Conservation (phyloP, 92 coral and sea anemone genomes). For the Desmophyllum pertusum region DNA sequence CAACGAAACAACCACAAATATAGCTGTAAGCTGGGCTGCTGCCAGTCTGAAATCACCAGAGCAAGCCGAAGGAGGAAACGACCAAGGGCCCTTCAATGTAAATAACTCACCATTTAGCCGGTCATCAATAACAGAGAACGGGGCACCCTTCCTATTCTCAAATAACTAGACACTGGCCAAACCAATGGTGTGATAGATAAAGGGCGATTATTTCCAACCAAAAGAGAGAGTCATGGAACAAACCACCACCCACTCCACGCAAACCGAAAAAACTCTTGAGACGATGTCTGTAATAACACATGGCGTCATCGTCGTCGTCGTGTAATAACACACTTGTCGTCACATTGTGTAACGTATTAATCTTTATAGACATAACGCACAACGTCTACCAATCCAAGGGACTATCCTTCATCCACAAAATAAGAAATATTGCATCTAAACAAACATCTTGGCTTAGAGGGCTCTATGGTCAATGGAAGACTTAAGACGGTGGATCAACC, state of each 20-base stretch:
- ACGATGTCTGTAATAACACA: not conserved
- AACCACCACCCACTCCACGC: slow-evolving; percentile 57
- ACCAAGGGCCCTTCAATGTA: slow-evolving; percentile 22
- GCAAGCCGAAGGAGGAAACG: too few species aligned
- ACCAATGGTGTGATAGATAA: slow-evolving; percentile 30
- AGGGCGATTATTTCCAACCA: slow-evolving; percentile 40
- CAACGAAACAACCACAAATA: not conserved
- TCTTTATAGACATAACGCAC: slow-evolving; percentile 28
- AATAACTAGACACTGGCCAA: not conserved
- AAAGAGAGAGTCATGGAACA: slow-evolving; percentile 23
- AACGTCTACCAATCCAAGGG: slow-evolving; percentile 29
- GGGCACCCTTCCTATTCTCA: slow-evolving; percentile 25
- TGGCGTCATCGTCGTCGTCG: too few species aligned
- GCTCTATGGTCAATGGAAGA: slow-evolving; percentile 43
- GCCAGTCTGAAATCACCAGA: slow-evolving; percentile 7
- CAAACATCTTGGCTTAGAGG: slow-evolving; percentile 35
- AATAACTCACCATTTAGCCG: slow-evolving; percentile 34
- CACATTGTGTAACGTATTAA: slow-evolving; percentile 20
- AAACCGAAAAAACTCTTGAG: slow-evolving; percentile 37
- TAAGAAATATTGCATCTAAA: slow-evolving; percentile 27
- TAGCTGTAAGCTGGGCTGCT: not conserved
- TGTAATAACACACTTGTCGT: slow-evolving; percentile 49
- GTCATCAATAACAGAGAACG: slow-evolving; percentile 38
- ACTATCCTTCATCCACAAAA: too few species aligned
- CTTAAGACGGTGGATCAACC: slow-evolving; percentile 16